These are phyloP conservation scores for Phyllopteryx taeniolatus DNA, from an alignment of 2,113 vertebrate species.

Conservation along the genomic window DNA sequence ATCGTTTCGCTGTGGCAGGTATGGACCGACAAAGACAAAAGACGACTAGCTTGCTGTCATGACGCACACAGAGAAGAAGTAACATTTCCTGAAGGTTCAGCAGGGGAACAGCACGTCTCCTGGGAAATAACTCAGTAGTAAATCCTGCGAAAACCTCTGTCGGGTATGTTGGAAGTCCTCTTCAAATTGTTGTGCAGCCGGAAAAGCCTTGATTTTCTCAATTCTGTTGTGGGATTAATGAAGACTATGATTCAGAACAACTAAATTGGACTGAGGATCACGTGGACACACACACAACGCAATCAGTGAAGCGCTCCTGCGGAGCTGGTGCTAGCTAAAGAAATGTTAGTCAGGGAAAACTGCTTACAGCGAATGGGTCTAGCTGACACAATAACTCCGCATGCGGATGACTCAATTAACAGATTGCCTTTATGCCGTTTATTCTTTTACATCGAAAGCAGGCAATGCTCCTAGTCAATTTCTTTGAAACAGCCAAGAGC, in stretches of 20 bases:
- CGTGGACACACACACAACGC: too few relatives aligned
- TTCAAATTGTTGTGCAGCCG: background rate
- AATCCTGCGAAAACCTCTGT: slow-evolving; percentile 5
- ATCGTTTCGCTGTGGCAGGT: background rate
- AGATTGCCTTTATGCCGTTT: slow-evolving; percentile 36
- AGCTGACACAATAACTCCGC: slow-evolving; percentile 68
- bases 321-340: slow-evolving; percentile 30
- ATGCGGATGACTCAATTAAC: slow-evolving; percentile 65
- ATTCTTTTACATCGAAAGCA: slow-evolving; percentile 36
- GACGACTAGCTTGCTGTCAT: background rate
- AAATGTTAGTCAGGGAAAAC: slow-evolving; percentile 52
- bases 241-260: background rate
- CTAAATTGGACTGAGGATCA: too few relatives aligned
- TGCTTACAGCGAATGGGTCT: slow-evolving; percentile 45
- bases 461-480: slow-evolving; percentile 19
- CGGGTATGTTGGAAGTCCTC: background rate
- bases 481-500: slow-evolving; percentile 18
- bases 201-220: background rate
- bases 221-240: slow-evolving; percentile 15
- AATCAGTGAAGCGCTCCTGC: background rate
- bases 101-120: slow-evolving; percentile 16
- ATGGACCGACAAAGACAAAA: background rate
- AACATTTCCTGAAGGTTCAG: slow-evolving; percentile 14
- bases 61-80: slow-evolving; percentile 1
- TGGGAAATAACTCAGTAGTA: slow-evolving; percentile 21